Evolutionary conservation across 2,113 vertebrate genomes (phyloP).

Genomic region (Oryzias woworae): DNA sequence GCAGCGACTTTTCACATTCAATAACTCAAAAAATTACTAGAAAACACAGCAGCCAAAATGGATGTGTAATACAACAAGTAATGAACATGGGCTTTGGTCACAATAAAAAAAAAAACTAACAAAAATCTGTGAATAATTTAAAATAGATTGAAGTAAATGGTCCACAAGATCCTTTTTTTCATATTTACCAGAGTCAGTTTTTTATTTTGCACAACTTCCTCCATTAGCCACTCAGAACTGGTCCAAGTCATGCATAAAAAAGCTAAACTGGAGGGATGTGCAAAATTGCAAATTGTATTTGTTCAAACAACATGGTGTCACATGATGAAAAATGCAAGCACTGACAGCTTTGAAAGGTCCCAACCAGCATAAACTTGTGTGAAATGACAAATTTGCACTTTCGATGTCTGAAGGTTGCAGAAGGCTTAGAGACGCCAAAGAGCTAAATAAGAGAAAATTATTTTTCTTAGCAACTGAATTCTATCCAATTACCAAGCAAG

Average conservation of each 20-base stretch:
- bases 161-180: too few relatives aligned
- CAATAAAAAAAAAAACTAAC: too few relatives aligned
- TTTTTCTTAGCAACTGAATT: not conserved
- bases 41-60: too few relatives aligned
- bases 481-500: not conserved
- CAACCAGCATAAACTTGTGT: not conserved
- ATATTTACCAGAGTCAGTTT: too few relatives aligned
- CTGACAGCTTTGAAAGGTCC: not conserved
- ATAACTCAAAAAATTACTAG: too few relatives aligned
- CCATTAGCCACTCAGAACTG: too few relatives aligned
- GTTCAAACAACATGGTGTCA: not conserved
- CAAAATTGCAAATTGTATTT: not conserved
- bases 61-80: too few relatives aligned
- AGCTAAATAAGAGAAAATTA: not conserved
- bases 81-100: too few relatives aligned
- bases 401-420: not conserved
- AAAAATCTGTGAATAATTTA: too few relatives aligned
- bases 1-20: not conserved
- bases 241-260: too few relatives aligned
- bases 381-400: not conserved
- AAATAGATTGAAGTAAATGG: too few relatives aligned
- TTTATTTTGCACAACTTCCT: too few relatives aligned
- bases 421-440: conserved; percentile 4
- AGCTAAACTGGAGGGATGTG: not conserved
- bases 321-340: not conserved